These are phyloP conservation scores for Portunus trituberculatus DNA, from an alignment of 1,140 invertebrate genomes.

Conservation along the genomic window DNA sequence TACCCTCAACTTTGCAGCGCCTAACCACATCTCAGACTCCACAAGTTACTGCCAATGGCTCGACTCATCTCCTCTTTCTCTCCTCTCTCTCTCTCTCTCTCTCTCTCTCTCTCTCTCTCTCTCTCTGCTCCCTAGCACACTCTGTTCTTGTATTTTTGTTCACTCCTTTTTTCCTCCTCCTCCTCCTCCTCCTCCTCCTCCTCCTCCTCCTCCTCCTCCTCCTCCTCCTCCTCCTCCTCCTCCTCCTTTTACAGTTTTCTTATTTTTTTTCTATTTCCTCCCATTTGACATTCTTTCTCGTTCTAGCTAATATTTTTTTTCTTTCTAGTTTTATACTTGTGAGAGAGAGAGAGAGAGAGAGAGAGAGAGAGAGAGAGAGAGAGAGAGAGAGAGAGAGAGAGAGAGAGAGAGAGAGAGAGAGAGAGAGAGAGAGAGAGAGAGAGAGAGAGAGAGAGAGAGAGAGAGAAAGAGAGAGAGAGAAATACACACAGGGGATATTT, in stretches of 20 bases:
- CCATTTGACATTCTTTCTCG: not conserved
- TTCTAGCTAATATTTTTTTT: not conserved
- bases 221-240: not conserved
- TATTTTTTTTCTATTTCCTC: too few relatives aligned
- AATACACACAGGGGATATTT: not conserved
- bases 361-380: slow-evolving; percentile 34
- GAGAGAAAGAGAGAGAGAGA: not conserved
- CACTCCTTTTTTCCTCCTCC: not conserved
- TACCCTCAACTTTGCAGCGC: not conserved
- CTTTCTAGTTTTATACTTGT: too few relatives aligned
- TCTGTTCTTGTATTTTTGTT: not conserved
- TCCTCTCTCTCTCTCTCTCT: slow-evolving; percentile 33
- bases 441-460: slow-evolving; percentile 34
- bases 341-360: not conserved
- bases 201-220: not conserved
- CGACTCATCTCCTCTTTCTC: not conserved
- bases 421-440: not conserved
- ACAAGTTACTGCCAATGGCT: not conserved
- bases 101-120: not conserved
- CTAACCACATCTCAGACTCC: not conserved
- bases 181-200: not conserved
- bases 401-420: not conserved
- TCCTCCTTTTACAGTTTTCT: not conserved
- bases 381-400: not conserved
- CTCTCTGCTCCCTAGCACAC: not conserved